Percentiles rank a stretch among this genome's conserved stretches.
phyloP scores from a whole-genome alignment of 2,888 invertebrate species.

The Dugesia japonica region DNA sequence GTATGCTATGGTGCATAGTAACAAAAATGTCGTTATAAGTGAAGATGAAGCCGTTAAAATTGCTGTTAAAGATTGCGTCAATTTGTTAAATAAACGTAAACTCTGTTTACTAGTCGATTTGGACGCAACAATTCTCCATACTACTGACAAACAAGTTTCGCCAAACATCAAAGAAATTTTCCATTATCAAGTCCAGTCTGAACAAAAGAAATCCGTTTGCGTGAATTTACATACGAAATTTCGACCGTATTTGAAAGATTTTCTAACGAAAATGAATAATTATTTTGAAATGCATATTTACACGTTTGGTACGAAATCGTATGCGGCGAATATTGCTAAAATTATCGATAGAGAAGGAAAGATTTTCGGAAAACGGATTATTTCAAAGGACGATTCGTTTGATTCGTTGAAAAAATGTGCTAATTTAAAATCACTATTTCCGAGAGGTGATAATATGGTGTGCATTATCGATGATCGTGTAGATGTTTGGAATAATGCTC shows the following conservation, averaged over 20 bases:
- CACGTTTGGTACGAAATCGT: conserved; percentile 78
- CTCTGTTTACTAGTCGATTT: conserved; percentile 85
- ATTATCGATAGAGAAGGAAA: conserved; percentile 72
- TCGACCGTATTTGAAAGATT: conserved; percentile 68
- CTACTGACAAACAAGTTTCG: conserved; percentile 83
- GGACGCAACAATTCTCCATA: conserved; percentile 94
- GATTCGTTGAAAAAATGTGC: conserved; percentile 84
- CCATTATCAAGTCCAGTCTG: not conserved
- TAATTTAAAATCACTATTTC: conserved; percentile 86
- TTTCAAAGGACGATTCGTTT: conserved; percentile 92
- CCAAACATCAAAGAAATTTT: conserved; percentile 62
- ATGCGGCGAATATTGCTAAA: conserved; percentile 81
- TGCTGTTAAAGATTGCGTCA: conserved; percentile 72
- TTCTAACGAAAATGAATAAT: conserved; percentile 61
- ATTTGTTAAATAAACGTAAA: conserved; percentile 67
- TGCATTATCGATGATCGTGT: conserved; percentile 97
- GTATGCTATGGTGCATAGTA: not conserved
- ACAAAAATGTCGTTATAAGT: not conserved
- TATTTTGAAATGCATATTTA: conserved; percentile 89
- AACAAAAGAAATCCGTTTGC: conserved; percentile 48
- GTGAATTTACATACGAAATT: conserved; percentile 87
- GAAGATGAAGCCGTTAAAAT: conserved; percentile 59
- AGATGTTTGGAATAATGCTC: conserved; percentile 92
- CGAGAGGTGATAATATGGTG: conserved; percentile 91
- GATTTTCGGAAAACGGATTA: conserved; percentile 78